Conservation (phyloP, 2,797 vertebrate species). For the Malurus leucopterus region DNA sequence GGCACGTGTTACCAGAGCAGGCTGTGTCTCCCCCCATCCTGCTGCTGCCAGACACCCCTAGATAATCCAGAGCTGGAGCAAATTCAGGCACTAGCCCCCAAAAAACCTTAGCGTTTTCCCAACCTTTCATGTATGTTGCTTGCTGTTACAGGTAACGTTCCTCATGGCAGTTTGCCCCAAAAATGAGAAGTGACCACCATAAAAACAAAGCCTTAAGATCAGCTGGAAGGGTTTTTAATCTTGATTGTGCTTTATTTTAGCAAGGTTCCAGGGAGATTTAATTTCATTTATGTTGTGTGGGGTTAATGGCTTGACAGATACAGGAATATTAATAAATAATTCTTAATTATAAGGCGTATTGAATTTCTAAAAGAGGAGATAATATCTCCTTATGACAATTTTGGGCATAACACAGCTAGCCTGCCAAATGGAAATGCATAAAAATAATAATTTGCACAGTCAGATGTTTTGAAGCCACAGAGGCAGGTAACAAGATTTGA, state of each 20-base stretch:
- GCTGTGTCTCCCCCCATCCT: fast-evolving
- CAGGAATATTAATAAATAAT: conserved; percentile 39
- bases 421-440: background rate
- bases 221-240: background rate
- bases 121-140: background rate
- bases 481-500: conserved; percentile 34
- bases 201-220: background rate
- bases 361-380: conserved; percentile 1
- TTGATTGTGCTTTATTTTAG: background rate
- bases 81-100: background rate
- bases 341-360: conserved; percentile 41
- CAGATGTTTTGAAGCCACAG: conserved; percentile 33
- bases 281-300: background rate
- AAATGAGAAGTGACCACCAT: background rate
- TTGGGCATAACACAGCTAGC: background rate
- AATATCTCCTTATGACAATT: conserved; percentile 1
- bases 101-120: fast-evolving
- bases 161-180: background rate
- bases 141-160: background rate
- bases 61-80: background rate
- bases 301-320: background rate
- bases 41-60: background rate
- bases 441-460: conserved; percentile 45
- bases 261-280: background rate
- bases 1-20: background rate